These are phyloP conservation scores for Scaptomyza cyrtandrae DNA, from an alignment of 2,888 invertebrate species.

Conservation along the genomic window DNA sequence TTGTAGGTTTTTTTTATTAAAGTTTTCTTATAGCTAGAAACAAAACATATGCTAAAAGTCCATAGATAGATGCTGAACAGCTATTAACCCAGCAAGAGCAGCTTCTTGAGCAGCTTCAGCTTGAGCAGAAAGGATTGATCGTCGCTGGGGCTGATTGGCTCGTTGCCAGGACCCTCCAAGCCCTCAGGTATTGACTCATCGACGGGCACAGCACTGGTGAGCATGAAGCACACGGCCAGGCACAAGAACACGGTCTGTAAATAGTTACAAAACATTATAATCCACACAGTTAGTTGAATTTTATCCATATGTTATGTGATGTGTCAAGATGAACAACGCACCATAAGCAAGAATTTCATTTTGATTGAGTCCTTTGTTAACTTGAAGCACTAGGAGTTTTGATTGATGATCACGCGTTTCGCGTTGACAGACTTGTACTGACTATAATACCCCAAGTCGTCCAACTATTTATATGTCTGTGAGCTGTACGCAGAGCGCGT, in stretches of 20 bases:
- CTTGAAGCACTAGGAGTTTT: conserved; percentile 25
- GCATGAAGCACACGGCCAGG: conserved; percentile 68
- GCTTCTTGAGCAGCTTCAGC: conserved; percentile 77
- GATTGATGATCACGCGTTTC: conserved; percentile 60
- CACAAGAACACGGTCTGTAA: conserved; percentile 77
- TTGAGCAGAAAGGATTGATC: conserved; percentile 79
- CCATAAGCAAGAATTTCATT: conserved; percentile 81
- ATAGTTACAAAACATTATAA: conserved; percentile 18
- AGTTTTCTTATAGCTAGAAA: conserved; percentile 46
- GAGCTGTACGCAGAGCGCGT: conserved; percentile 33
- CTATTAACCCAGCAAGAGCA: conserved; percentile 76
- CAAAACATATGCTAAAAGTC: conserved; percentile 46
- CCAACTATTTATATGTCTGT: conserved; percentile 71
- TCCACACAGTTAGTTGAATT: conserved; percentile 38
- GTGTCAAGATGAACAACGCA: conserved; percentile 60
- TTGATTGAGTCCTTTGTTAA: conserved; percentile 38
- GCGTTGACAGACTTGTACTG: conserved; percentile 77
- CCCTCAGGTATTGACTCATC: conserved; percentile 81
- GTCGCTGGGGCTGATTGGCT: conserved; percentile 72
- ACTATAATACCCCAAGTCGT: conserved; percentile 60
- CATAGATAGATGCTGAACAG: neutral
- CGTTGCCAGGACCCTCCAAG: conserved; percentile 74
- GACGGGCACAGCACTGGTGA: conserved; percentile 74
- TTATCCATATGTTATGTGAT: conserved; percentile 22
- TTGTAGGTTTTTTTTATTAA: conserved; percentile 12